phyloP scores from a whole-genome alignment of 92 coral and sea anemone species.

The Diadumene lineata region DNA sequence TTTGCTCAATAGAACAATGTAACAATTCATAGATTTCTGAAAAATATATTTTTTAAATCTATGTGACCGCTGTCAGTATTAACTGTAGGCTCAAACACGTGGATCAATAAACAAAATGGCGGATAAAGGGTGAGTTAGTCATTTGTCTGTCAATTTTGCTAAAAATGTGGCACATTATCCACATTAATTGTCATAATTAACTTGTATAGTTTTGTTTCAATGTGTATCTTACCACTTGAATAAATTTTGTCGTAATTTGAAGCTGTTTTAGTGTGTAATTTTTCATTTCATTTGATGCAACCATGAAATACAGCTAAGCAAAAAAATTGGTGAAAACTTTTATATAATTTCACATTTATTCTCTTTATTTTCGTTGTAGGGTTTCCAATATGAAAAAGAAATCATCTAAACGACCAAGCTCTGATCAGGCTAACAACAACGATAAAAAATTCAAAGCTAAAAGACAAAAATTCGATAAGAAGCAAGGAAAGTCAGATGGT shows the following conservation, averaged over 20 bases:
- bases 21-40: not conserved
- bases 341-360: not conserved
- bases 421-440: not conserved
- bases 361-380: not conserved
- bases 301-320: not conserved
- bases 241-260: not conserved
- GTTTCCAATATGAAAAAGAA: not conserved
- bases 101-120: conserved; percentile 76
- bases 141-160: not conserved
- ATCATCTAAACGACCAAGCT: conserved; percentile 23
- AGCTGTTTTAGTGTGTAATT: not conserved
- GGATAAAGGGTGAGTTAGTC: conserved; percentile 22
- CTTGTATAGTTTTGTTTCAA: not conserved
- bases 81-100: conserved; percentile 83
- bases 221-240: not conserved
- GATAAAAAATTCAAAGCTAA: conserved; percentile 23
- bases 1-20: not conserved
- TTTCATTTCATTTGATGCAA: conserved; percentile 7
- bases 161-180: too few relatives aligned
- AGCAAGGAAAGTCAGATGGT: conserved; percentile 11
- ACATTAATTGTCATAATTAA: not conserved
- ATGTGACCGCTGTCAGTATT: conserved; percentile 39
- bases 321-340: not conserved
- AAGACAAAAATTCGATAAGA: conserved; percentile 4
- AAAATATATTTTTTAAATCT: too few relatives aligned